Evolutionary conservation across 2,888 invertebrate species (phyloP).

Genomic region (Hypomecis atomaria): DNA sequence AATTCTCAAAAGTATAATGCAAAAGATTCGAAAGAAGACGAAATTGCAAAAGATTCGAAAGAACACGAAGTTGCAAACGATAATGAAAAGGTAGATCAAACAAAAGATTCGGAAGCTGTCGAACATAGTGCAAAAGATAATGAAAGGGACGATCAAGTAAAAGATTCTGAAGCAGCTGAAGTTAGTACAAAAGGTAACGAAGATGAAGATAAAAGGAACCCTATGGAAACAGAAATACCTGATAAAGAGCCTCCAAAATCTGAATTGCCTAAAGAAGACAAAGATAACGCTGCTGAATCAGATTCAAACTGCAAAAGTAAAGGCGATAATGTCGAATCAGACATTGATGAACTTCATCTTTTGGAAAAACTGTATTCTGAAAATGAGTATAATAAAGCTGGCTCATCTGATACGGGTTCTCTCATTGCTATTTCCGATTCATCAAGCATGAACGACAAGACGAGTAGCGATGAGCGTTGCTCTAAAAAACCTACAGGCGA

Average conservation of each 20-base stretch:
- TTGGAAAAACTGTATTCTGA: constrained; percentile 70
- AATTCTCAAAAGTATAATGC: constrained; percentile 25
- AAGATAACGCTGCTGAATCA: background rate
- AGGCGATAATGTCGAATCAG: constrained; percentile 57
- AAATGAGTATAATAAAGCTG: constrained; percentile 55
- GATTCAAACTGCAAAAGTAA: constrained; percentile 13
- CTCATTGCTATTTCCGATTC: constrained; percentile 71
- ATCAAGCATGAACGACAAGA: constrained; percentile 38
- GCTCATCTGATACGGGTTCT: constrained; percentile 66
- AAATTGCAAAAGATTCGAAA: background rate
- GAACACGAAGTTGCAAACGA: constrained; percentile 12
- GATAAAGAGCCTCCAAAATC: background rate
- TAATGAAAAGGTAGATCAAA: constrained; percentile 28
- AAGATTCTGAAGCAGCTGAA: background rate
- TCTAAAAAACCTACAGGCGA: constrained; percentile 52
- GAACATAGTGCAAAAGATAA: constrained; percentile 16
- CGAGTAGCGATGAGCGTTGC: constrained; percentile 51
- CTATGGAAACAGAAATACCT: constrained; percentile 2
- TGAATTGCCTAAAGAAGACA: constrained; percentile 2
- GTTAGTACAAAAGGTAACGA: constrained; percentile 28
- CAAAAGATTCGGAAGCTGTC: background rate
- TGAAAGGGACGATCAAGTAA: constrained; percentile 1
- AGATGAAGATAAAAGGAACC: constrained; percentile 21
- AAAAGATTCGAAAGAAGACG: constrained; percentile 14
- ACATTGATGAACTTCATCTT: constrained; percentile 71